A percentile compares a stretch with the other conserved stretches of the same genome.
phyloP scores from a whole-genome alignment of 1,140 invertebrate species.

The Drosophila sp. region DNA sequence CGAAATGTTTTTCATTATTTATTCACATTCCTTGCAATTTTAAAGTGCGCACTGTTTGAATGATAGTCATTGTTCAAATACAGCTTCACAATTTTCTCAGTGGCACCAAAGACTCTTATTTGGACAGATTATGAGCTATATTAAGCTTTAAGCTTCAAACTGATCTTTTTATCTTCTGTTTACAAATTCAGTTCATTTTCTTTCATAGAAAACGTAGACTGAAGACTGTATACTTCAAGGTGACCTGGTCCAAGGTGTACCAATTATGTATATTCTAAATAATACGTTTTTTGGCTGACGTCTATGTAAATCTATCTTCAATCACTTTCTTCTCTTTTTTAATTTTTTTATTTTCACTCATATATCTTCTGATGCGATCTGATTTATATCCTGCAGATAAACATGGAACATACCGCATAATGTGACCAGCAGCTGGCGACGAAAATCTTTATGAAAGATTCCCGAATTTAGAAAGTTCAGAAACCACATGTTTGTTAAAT shows the following conservation, averaged over 20 bases:
- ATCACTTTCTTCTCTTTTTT: too few relatives aligned
- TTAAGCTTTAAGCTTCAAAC: not conserved
- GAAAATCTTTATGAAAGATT: constrained; percentile 61
- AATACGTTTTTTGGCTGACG: too few relatives aligned
- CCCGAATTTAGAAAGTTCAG: constrained; percentile 60
- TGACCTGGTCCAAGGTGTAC: constrained; percentile 2
- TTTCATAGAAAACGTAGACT: not conserved
- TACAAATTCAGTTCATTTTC: not conserved
- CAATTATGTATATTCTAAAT: too few relatives aligned
- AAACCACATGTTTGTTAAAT: constrained; percentile 41
- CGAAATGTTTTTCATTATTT: too few relatives aligned
- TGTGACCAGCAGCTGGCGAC: constrained; percentile 67
- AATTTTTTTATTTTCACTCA: not conserved
- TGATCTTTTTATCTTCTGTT: not conserved
- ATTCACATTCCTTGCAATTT: too few relatives aligned
- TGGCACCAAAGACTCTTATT: not conserved
- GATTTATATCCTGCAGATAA: too few relatives aligned
- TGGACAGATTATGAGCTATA: not conserved
- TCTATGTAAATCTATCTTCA: not conserved
- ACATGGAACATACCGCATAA: constrained; percentile 69
- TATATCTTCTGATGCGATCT: not conserved
- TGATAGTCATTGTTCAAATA: too few relatives aligned
- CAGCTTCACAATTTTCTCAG: too few relatives aligned
- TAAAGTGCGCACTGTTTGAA: too few relatives aligned
- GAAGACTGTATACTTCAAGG: constrained; percentile 6